Base-by-base conservation (phyloP, 1,140 invertebrate genomes). In the Zophobas atratus region DNA sequence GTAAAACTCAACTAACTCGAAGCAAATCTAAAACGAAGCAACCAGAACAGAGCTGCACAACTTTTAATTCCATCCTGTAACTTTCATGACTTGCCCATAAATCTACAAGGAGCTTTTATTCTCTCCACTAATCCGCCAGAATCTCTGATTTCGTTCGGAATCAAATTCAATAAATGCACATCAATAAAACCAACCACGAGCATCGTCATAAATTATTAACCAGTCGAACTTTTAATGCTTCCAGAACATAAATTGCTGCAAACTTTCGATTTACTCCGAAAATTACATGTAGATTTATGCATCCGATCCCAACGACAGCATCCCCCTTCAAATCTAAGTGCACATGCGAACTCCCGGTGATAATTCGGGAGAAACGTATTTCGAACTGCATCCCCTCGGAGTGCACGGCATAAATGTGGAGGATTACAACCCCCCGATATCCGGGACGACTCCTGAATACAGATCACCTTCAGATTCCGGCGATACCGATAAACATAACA, bases 401-500 rank as follows among this genome's bases (percentile, higher is more conserved):
- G 56, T 60, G 56, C 35, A 60, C 4, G 35, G 56, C 20, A 20
- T 38, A 60, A 60, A 60, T 60, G 60, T 41, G 39, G 60, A 67
- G 39, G 39, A 67, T 67, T 60, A 60, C 36, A 20, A 67, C 39
- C 60, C 39, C 35, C 6, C n/a, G 20, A 53, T 73, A 73, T 51
- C 48, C 46, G 70, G 56, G 1, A 73, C 71, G 41, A 41, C 32
- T 56, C 55, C 20, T 53, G 71, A 73, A 73, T 73, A 73, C 48
- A 73, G 32, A 73, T 73, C 55, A 48, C 46, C 51, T 53, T 72
- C 36, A 67, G 70, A 72, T 72, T 72, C 51, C 48, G 35, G 8
- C 34, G 48, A n/a, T 72, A 72, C 33, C 60, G 35, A 72, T 72
- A 72, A 72, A 72, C 70, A 72, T 72, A 72, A 35, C 36, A 43